Conservation (phyloP, 2,797 vertebrate species). For the Chiroxiphia lanceolata region DNA sequence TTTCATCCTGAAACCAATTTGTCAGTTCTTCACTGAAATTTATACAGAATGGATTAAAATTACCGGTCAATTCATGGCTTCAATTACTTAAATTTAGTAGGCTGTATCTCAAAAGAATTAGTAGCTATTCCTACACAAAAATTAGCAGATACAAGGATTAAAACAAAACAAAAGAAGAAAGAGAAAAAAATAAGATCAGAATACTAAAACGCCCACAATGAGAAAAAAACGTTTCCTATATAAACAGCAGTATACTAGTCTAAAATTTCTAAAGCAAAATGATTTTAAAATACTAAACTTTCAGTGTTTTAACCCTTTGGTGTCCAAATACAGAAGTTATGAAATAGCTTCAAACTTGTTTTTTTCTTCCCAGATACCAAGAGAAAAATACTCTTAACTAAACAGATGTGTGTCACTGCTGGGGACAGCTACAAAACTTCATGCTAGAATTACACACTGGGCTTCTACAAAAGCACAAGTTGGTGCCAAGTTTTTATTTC, state of each 20-base stretch:
- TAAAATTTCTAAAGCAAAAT: constrained; percentile 66
- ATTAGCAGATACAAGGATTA: constrained; percentile 80
- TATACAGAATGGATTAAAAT: constrained; percentile 77
- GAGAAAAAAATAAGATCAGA: constrained; percentile 61
- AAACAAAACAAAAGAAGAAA: constrained; percentile 71
- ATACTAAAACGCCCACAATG: constrained; percentile 73
- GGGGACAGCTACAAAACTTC: constrained; percentile 12
- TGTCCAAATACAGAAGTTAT: constrained; percentile 72
- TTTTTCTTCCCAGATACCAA: constrained; percentile 30
- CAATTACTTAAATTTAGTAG: constrained; percentile 81
- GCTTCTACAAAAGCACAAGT: constrained; percentile 67
- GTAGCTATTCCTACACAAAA: constrained; percentile 80
- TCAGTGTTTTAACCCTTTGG: constrained; percentile 81
- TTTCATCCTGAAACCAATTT: constrained; percentile 71
- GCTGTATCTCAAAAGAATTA: constrained; percentile 78
- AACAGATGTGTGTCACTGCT: not conserved
- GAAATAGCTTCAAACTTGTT: constrained; percentile 31
- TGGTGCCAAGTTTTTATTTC: constrained; percentile 81
- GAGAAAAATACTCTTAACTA: constrained; percentile 34
- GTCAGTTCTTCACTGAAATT: constrained; percentile 71
- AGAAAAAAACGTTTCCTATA: constrained; percentile 65
- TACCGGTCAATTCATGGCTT: constrained; percentile 80
- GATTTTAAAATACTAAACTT: constrained; percentile 45
- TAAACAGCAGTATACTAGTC: constrained; percentile 65
- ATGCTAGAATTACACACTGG: constrained; percentile 45